These are phyloP conservation scores for Prolemur simus DNA, from an alignment of 2,113 vertebrate species.

Conservation along the genomic window DNA sequence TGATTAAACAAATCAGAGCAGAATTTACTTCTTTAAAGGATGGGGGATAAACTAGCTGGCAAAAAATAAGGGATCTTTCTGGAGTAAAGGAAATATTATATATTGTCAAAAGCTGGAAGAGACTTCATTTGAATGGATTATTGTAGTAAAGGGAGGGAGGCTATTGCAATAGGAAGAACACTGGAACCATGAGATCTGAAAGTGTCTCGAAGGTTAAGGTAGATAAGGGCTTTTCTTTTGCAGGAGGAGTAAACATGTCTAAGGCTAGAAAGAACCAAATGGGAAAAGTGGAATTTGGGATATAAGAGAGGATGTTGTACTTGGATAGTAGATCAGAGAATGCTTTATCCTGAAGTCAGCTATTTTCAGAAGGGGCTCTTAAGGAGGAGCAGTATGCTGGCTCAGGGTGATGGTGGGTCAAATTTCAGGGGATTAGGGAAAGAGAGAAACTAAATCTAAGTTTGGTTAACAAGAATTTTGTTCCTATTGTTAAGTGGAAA, in stretches of 20 bases:
- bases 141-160: background rate
- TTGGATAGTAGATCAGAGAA: background rate
- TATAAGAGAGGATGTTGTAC: background rate
- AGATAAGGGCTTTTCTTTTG: background rate
- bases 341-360: background rate
- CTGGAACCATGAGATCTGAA: background rate
- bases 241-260: background rate
- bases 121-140: background rate
- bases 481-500: background rate
- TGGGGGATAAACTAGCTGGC: background rate
- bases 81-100: background rate
- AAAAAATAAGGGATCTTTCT: background rate
- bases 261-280: background rate
- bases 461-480: background rate
- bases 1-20: background rate
- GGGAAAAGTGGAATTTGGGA: background rate
- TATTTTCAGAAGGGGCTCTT: background rate
- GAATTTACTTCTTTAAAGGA: background rate
- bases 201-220: background rate
- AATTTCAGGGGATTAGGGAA: background rate
- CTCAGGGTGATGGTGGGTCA: background rate
- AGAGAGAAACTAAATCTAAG: background rate
- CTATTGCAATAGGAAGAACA: background rate
- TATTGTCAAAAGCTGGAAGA: background rate
- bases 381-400: background rate